These are phyloP conservation scores for Rhagoletis pomonella DNA, from an alignment of 1,140 invertebrate genomes.

Conservation along the genomic window DNA sequence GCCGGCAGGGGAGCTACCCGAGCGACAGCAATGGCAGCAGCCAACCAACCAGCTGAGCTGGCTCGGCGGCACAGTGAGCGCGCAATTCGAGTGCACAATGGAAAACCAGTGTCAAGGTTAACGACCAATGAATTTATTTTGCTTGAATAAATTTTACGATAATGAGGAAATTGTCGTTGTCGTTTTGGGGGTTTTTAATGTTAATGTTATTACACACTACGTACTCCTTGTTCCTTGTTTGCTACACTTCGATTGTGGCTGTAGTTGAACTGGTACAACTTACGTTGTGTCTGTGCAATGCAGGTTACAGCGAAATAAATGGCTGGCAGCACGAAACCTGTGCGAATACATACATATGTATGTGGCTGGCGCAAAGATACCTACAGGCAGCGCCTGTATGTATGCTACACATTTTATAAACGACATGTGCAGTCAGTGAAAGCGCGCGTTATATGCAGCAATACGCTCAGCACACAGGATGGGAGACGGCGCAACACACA, in stretches of 20 bases:
- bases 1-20: neutral
- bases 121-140: constrained; percentile 75
- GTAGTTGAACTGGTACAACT: neutral
- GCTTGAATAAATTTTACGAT: constrained; percentile 75
- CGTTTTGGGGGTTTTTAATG: constrained; percentile 74
- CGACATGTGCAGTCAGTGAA: constrained; percentile 31
- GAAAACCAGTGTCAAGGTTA: constrained; percentile 75
- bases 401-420: constrained; percentile 51
- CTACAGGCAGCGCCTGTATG: constrained; percentile 24
- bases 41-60: neutral
- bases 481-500: neutral
- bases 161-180: constrained; percentile 74
- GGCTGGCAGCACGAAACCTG: neutral
- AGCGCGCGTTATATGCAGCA: neutral
- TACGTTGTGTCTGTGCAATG: neutral
- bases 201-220: constrained; percentile 63
- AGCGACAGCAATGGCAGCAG: neutral
- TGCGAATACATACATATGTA: neutral
- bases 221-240: constrained; percentile 16
- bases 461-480: neutral
- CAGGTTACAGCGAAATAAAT: constrained; percentile 18
- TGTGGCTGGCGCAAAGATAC: neutral
- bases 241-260: neutral
- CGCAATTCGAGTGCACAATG: constrained; percentile 68
- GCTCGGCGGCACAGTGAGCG: constrained; percentile 10